These are phyloP conservation scores for Ophion ellenae DNA, from an alignment of 2,888 invertebrate genomes.

Conservation along the genomic window DNA sequence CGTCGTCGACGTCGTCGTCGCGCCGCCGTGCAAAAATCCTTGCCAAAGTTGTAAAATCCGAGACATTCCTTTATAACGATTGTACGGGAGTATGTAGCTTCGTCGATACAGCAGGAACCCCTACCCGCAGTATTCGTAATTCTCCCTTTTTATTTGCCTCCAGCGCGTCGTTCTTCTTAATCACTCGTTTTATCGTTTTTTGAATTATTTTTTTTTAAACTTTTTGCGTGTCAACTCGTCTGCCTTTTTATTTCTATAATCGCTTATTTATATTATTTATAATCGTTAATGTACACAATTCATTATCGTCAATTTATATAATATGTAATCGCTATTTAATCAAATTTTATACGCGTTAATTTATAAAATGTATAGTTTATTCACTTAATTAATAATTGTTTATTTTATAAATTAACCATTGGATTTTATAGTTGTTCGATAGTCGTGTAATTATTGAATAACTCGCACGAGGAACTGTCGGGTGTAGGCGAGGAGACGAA, in stretches of 20 bases:
- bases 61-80: neutral
- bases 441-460: neutral
- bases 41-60: slow-evolving; percentile 54
- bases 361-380: too few species aligned
- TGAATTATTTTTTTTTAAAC: too few species aligned
- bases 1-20: slow-evolving; percentile 18
- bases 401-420: neutral
- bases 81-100: neutral
- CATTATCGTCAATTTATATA: too few species aligned
- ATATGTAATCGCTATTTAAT: too few species aligned
- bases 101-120: neutral
- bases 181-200: too few species aligned
- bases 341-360: too few species aligned
- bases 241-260: neutral
- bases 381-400: too few species aligned
- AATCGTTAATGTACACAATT: neutral
- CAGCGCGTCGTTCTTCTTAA: too few species aligned
- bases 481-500: neutral
- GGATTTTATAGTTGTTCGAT: neutral
- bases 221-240: too few species aligned
- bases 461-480: neutral
- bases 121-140: neutral
- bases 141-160: neutral
- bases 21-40: slow-evolving; percentile 29
- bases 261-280: neutral